Conservation (phyloP, 2,113 vertebrate species). For the Actenoides lindsayi region DNA sequence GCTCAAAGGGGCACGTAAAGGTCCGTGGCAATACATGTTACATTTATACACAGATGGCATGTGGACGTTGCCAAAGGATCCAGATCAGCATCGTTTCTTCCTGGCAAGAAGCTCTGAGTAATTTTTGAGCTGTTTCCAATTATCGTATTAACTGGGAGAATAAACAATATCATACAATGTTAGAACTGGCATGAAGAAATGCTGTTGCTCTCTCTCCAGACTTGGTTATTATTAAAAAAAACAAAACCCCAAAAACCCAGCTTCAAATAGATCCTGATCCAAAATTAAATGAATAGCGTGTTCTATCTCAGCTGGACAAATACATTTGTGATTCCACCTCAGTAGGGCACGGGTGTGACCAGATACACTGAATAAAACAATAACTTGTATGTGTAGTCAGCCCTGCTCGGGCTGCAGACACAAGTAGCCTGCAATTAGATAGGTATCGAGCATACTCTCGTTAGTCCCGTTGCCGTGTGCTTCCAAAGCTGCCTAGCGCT, state of each 20-base stretch:
- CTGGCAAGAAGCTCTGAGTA: slow-evolving; percentile 39
- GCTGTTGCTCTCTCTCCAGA: background rate
- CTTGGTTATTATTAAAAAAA: background rate
- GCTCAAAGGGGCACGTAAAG: background rate
- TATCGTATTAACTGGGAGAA: slow-evolving; percentile 49
- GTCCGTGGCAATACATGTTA: background rate
- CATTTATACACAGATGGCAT: slow-evolving; percentile 23
- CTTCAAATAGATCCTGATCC: background rate
- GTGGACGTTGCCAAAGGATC: background rate
- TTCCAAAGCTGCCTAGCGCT: background rate
- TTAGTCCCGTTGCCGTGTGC: background rate
- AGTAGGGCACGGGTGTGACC: background rate
- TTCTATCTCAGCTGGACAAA: background rate
- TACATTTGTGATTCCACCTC: background rate
- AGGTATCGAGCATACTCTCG: background rate
- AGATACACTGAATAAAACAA: background rate
- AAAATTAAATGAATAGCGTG: background rate
- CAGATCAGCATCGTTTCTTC: slow-evolving; percentile 7
- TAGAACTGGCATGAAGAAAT: background rate
- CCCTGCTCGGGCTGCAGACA: background rate
- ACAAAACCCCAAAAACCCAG: background rate
- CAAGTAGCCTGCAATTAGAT: background rate
- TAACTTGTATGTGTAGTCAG: rapidly evolving
- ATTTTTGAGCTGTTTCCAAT: slow-evolving; percentile 60
- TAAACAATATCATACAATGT: slow-evolving; percentile 33